Evolutionary conservation across 2,888 invertebrate species (phyloP), one percentile per base, ranked within the genome.

Genomic region (Ochlodes sylvanus): DNA sequence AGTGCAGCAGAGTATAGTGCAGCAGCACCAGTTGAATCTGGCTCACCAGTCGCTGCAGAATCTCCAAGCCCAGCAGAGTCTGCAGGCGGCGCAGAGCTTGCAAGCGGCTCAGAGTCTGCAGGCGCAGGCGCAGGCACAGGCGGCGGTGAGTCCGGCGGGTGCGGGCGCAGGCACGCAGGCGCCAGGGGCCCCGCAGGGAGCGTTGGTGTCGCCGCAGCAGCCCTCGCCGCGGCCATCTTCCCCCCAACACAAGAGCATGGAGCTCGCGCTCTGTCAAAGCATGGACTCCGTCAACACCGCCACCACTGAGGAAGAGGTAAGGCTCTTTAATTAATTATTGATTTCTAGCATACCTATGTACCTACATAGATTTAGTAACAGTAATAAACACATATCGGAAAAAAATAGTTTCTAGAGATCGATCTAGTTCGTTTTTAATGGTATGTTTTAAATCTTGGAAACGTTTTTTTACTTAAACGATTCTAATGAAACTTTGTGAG

Each of bases 251-350:
- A 91, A 93, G 88, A 92, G 79, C 81, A 94, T 94, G 94, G 94
- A 94, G 85, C 94, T 96, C 87, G 96, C 98, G 83, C 95, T 97
- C 85, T 98, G 98, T 89, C 98, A 98, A 94, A 98, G 98, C 94
- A 98, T 98, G 98, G 98, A 98, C 94, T 98, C 98, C 82, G 98
- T 98, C 88, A 98, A 98, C 94, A 98, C 98, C 80, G 96, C 96
- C 86, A 97, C 97, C 89, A 97, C 98, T 89, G 98, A 99, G 94
- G 99, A 98, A 95, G 99, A 98, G 98, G 99, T 98, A 84, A 95
- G 57, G 9, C 21, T 44, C 12, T 34, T 34, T 2, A 38, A 3
- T 2, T 9, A 38, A 10, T 38, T 12, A 12, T 38, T 10, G 10
- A 34, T 38, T 12, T 9, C 9, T 10, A 10, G 38, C 9, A 38